Percentiles rank a stretch among this genome's conserved stretches.
These are phyloP conservation scores for Aphis craccivora DNA, from an alignment of 1,140 invertebrate genomes.

Conservation along the genomic window DNA sequence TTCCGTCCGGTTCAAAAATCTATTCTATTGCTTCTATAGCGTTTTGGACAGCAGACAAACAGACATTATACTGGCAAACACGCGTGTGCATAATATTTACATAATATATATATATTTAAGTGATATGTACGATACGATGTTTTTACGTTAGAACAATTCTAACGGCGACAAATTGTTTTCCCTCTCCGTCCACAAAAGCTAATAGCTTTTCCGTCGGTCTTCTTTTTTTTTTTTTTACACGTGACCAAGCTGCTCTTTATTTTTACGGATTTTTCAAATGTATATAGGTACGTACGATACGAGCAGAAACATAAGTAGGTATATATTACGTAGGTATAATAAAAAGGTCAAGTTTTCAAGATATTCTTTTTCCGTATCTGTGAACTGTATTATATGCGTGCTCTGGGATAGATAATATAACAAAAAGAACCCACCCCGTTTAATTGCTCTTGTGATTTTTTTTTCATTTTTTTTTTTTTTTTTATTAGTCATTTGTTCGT, in stretches of 20 bases:
- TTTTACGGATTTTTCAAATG: background rate
- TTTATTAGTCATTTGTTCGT: background rate
- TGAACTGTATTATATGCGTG: background rate
- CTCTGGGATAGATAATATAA: background rate
- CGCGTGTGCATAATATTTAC: background rate
- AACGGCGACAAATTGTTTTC: background rate
- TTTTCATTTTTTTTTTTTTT: background rate
- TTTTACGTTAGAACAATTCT: background rate
- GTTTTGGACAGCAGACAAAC: background rate
- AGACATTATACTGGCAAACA: background rate
- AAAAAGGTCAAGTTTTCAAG: background rate
- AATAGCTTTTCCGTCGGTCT: background rate
- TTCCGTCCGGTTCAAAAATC: background rate
- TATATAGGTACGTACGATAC: background rate
- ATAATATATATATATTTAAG: background rate
- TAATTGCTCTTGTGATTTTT: constrained; percentile 15
- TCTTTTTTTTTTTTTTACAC: background rate
- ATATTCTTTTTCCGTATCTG: constrained; percentile 42
- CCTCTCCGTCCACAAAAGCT: background rate
- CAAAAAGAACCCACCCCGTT: constrained; percentile 3
- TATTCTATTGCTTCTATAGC: background rate
- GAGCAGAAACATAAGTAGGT: background rate
- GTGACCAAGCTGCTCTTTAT: background rate
- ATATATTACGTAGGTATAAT: background rate
- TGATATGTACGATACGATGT: background rate